phyloP scores from a whole-genome alignment of 2,797 vertebrate genomes.

The Myripristis jacobus region DNA sequence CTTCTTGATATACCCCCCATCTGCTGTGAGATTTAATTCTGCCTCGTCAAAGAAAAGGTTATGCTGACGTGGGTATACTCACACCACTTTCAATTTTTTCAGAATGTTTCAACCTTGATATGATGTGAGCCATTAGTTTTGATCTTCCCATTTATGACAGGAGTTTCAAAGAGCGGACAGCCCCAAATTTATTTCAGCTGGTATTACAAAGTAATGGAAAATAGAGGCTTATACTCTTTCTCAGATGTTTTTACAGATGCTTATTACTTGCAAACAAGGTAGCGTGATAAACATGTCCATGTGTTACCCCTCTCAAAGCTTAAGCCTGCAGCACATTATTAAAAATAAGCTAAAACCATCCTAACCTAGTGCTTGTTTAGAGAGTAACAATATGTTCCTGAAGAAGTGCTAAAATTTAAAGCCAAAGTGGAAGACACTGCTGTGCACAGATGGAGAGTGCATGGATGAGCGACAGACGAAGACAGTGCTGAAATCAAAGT shows the following conservation, averaged over 20 bases:
- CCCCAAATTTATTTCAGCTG: not conserved
- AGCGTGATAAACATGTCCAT: not conserved
- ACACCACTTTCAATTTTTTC: not conserved
- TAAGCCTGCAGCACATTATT: not conserved
- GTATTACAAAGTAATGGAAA: not conserved
- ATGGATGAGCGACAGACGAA: too few species aligned
- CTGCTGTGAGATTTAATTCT: conserved; percentile 35
- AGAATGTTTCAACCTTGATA: too few species aligned
- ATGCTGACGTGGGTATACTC: not conserved
- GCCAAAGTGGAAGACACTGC: too few species aligned
- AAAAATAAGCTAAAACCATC: not conserved
- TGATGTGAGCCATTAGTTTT: not conserved
- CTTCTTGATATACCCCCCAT: conserved; percentile 21
- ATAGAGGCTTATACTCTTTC: too few species aligned
- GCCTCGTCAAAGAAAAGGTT: conserved; percentile 15
- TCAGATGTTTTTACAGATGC: not conserved
- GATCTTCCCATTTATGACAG: not conserved
- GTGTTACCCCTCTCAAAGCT: not conserved
- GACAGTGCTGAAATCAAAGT: too few species aligned
- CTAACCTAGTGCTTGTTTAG: too few species aligned
- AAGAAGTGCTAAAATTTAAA: too few species aligned
- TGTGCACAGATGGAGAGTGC: too few species aligned
- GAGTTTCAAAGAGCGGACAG: not conserved
- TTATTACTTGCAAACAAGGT: not conserved
- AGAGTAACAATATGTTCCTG: too few species aligned